A percentile compares a stretch with the other conserved stretches of the same genome.
These are phyloP conservation scores for Pseudopodoces humilis DNA, from an alignment of 2,113 vertebrate species.

Conservation along the genomic window DNA sequence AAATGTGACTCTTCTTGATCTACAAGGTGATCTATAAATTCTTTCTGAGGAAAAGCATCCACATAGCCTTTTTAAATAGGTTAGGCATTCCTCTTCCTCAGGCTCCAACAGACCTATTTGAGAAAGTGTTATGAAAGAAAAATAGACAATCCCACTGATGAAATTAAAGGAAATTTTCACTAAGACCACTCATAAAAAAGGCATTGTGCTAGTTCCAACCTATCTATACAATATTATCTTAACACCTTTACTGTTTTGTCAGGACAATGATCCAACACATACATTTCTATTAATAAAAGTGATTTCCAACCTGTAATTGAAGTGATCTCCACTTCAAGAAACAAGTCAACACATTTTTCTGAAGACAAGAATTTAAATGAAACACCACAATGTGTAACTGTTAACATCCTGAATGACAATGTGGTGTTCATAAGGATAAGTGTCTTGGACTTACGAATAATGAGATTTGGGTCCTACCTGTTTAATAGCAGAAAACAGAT, in stretches of 20 bases:
- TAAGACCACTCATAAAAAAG: background rate
- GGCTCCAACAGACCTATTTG: background rate
- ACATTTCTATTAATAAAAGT: background rate
- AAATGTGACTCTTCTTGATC: background rate
- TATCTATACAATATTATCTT: background rate
- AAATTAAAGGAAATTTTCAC: background rate
- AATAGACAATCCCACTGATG: background rate
- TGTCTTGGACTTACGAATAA: background rate
- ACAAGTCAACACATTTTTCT: background rate
- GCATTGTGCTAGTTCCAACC: background rate
- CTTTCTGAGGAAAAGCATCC: constrained; percentile 3
- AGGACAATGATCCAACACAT: background rate
- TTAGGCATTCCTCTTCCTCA: constrained; percentile 9
- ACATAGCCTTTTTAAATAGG: background rate
- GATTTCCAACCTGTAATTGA: background rate
- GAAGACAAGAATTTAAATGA: background rate
- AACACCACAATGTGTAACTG: background rate
- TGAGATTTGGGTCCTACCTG: background rate
- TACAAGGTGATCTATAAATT: background rate
- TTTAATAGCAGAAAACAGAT: background rate
- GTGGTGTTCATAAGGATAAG: background rate
- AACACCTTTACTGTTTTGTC: background rate
- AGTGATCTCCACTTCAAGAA: background rate
- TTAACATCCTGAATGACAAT: background rate
- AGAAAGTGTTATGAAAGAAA: background rate